Base-by-base conservation (phyloP, 1,140 invertebrate species). In the Sarcophaga bullata region DNA sequence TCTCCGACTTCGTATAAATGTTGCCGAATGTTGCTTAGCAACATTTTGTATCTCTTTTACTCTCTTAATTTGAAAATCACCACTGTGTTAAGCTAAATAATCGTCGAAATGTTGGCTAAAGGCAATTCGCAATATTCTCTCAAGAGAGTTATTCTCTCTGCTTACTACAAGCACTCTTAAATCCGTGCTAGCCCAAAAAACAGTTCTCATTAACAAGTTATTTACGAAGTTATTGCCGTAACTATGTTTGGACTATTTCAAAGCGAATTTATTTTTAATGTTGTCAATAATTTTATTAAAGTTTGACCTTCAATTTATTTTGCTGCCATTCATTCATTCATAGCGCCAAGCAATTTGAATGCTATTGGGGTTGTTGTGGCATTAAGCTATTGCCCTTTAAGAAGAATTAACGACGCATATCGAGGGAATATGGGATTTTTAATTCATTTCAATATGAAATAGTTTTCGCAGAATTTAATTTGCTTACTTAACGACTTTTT, bases 41-140 rank as follows among this genome's bases (percentile, higher is more conserved):
- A 78, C 75, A 78, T 19, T 78, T 49, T 47, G n/a, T 8, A 17
- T 7, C 6, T 50, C n/a, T 68, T n/a, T 68, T 19, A 4, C 25
- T 37, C 25, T 37, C 25, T 37, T 37, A 37, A 37, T 37, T 37
- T 3, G 9, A 19, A 47, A 78, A 17, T 78, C 75, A 78, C 75
- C 75, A 78, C 75, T 78, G 19, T 10, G 62, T 49, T 19, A 8
- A 37, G 4, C 25, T 37, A 37, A 4, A 37, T 17, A n/a, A 48
- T 52, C 48, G 52, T 48, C 75, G 75, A 78, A 78, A 78, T 78
- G 75, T 78, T 78, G 49, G 49, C 75, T 25, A 78, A 78, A 50
- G 75, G 15, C 48, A 78, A 78, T 78, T 75, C 49, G 25, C 25
- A 37, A 37, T 37, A 37, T 37, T 37, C 25, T 37, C 25, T 37